Percentiles rank a stretch among this genome's conserved stretches.
Conservation (phyloP, 2,888 invertebrate genomes). For the Cecidostiba fungosa region DNA sequence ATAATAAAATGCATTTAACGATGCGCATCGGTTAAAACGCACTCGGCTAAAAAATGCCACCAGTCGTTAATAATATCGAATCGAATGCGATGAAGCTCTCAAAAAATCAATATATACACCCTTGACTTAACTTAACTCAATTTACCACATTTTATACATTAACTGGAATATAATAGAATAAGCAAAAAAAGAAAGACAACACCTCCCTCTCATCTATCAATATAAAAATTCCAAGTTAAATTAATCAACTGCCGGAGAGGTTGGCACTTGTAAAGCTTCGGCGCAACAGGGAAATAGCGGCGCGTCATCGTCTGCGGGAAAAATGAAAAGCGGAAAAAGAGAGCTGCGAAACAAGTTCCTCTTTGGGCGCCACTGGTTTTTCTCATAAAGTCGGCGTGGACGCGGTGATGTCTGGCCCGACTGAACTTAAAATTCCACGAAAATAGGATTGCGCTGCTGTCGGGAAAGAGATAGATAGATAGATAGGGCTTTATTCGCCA, state of each 20-base stretch:
- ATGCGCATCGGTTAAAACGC: background rate
- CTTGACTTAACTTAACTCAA: background rate
- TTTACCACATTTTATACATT: background rate
- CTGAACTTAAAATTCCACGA: conserved; percentile 45
- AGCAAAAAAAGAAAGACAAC: background rate
- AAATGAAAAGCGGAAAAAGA: background rate
- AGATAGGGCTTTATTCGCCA: too few relatives aligned
- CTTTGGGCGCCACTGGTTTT: background rate
- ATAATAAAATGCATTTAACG: background rate
- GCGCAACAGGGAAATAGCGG: conserved; percentile 19
- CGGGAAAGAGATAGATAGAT: background rate
- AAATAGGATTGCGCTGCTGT: conserved; percentile 36
- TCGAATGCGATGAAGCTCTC: too few relatives aligned
- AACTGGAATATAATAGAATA: background rate
- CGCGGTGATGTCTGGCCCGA: background rate
- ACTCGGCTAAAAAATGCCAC: too few relatives aligned
- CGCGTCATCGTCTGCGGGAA: conserved; percentile 47
- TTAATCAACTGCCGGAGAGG: conserved; percentile 41
- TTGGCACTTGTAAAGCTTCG: background rate
- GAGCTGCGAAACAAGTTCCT: conserved; percentile 35
- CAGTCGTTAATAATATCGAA: too few relatives aligned
- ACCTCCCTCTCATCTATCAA: conserved; percentile 23
- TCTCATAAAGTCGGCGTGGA: conserved; percentile 26
- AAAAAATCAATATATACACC: too few relatives aligned
- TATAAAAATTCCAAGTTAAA: conserved; percentile 51